These are phyloP conservation scores for Cecropterus lyciades DNA, from an alignment of 1,140 invertebrate genomes.

Conservation along the genomic window DNA sequence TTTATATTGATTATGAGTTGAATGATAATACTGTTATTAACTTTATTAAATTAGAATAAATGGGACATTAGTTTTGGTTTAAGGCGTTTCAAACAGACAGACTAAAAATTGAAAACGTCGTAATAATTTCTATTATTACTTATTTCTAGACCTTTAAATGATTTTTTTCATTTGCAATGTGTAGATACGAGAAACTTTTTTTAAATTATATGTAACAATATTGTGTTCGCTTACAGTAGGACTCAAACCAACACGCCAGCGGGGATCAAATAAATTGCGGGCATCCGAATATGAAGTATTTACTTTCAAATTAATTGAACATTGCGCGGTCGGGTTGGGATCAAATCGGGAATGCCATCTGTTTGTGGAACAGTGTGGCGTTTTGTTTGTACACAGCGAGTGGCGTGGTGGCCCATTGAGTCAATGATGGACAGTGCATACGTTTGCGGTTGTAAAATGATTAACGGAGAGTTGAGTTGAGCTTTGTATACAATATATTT, in stretches of 20 bases:
- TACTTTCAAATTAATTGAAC: slow-evolving; percentile 15
- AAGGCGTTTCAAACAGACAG: too few species aligned
- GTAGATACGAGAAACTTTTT: too few species aligned
- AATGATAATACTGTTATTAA: too few species aligned
- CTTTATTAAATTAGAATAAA: too few species aligned
- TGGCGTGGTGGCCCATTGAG: background rate
- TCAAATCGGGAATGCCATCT: background rate
- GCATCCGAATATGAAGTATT: slow-evolving; percentile 10
- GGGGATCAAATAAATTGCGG: slow-evolving; percentile 16
- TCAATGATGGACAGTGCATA: background rate
- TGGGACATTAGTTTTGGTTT: too few species aligned
- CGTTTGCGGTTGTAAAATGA: background rate
- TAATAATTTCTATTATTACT: too few species aligned
- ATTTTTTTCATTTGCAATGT: too few species aligned
- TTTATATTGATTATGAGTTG: too few species aligned
- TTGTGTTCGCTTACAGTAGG: background rate
- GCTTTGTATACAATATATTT: too few species aligned
- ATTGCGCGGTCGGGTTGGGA: background rate
- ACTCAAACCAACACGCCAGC: background rate
- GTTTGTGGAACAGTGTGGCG: slow-evolving; percentile 1
- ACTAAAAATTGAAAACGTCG: too few species aligned
- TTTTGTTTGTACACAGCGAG: background rate
- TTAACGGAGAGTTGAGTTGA: background rate
- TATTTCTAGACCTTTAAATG: too few species aligned
- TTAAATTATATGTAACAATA: too few species aligned